A percentile compares a stretch with the other conserved stretches of the same genome.
phyloP scores from a whole-genome alignment of 2,888 invertebrate species.

The Cantharis nigra region DNA sequence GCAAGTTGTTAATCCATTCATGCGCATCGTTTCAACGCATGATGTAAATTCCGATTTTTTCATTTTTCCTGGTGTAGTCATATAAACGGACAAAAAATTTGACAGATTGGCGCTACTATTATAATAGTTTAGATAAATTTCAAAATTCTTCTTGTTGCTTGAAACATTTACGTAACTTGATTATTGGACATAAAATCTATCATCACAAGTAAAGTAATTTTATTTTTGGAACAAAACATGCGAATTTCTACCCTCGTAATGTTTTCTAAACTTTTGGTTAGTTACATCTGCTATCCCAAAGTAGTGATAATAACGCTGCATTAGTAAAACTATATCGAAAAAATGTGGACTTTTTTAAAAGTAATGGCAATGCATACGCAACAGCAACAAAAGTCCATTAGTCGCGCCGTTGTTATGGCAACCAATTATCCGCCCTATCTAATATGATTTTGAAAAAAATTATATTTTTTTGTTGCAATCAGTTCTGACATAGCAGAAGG shows the following conservation, averaged over 20 bases:
- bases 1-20: no score
- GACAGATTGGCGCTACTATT: no score
- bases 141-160: no score
- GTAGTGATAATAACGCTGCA: not conserved
- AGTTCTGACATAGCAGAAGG: not conserved
- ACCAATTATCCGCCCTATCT: not conserved
- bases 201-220: not conserved
- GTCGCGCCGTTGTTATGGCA: not conserved
- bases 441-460: not conserved
- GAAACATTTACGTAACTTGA: no score
- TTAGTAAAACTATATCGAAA: not conserved
- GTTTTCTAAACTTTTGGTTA: not conserved
- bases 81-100: no score
- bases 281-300: not conserved
- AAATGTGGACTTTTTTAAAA: not conserved
- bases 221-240: no score
- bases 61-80: no score
- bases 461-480: not conserved
- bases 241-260: not conserved
- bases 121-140: no score
- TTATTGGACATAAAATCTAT: no score
- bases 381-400: not conserved
- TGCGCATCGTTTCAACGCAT: no score
- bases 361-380: not conserved
- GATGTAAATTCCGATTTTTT: no score